Evolutionary conservation across 2,888 invertebrate genomes (phyloP), one percentile per base, ranked within the genome.

Genomic region (Pyrrhia umbra): DNA sequence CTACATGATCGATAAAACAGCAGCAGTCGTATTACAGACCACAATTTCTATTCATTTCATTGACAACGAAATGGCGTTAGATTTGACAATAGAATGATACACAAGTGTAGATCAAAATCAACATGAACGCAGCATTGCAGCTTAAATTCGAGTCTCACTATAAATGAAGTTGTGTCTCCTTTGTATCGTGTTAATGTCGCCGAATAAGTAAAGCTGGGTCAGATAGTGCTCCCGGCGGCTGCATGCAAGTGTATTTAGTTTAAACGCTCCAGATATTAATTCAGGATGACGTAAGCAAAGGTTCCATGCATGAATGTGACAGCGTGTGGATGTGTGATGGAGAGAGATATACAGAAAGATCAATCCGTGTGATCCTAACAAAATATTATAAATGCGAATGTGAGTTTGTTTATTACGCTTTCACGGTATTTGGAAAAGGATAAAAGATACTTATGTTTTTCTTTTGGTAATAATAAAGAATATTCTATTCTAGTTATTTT

Each of bases 221-320:
- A 20, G 30, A 49, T 30, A 42, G 21, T 34, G 6, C 37, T 39
- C 37, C 27, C 42, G 37, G 42, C n/a, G n/a, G n/a, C n/a, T n/a
- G n/a, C 9, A 13, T 63, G 49, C 55, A 18, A 18, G 15, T 45
- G 46, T 21, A 42, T 51, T 50, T 43, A 72, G 47, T 65, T 66
- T 72, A 68, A 68, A 72, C 40, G 52, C 23, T 39, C 15, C n/a
- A 67, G 42, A 56, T 68, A 72, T 73, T 72, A 73, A 55, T 70
- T 55, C 68, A 67, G 45, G 46, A 59, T 73, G 74, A 67, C 60
- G 54, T 51, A 23, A 58, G 49, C 34, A 37, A 51, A 55, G 74
- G 74, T 67, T 60, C 45, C 23, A 1, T 37, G 54, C 40, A 42
- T 50, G 73, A 45, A 45, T 67, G 68, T 55, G 74, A 73, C 74